phyloP scores from a whole-genome alignment of 1,140 invertebrate species.

The Vollenhovia emeryi region DNA sequence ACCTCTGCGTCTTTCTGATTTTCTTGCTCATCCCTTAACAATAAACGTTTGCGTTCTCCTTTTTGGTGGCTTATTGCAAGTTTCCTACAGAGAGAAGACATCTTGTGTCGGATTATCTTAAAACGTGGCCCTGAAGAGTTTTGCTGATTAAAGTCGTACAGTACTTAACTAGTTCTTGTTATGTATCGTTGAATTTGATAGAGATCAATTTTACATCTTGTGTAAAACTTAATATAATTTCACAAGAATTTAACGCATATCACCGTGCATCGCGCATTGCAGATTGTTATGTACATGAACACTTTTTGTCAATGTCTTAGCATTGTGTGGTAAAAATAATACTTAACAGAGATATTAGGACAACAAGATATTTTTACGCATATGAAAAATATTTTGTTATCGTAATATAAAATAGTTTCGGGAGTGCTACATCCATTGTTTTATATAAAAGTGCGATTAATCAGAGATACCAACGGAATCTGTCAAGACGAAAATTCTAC shows the following conservation, averaged over 20 bases:
- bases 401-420: background rate
- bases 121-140: constrained; percentile 32
- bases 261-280: constrained; percentile 36
- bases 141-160: constrained; percentile 33
- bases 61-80: constrained; percentile 22
- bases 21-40: constrained; percentile 20
- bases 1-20: constrained; percentile 16
- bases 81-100: background rate
- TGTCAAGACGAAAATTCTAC: background rate
- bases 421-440: background rate
- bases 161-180: constrained; percentile 30
- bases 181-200: constrained; percentile 6
- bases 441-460: background rate
- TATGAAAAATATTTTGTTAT: background rate
- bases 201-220: constrained; percentile 49
- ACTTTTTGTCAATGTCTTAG: constrained; percentile 62
- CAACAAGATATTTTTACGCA: background rate
- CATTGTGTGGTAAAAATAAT: constrained; percentile 48
- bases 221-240: constrained; percentile 56
- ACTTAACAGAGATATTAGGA: constrained; percentile 7
- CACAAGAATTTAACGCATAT: constrained; percentile 64
- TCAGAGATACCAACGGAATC: background rate
- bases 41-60: constrained; percentile 4
- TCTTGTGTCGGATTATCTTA: constrained; percentile 19
- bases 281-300: constrained; percentile 66